phyloP scores from a whole-genome alignment of 2,888 invertebrate species.

The Syrphus vitripennis region DNA sequence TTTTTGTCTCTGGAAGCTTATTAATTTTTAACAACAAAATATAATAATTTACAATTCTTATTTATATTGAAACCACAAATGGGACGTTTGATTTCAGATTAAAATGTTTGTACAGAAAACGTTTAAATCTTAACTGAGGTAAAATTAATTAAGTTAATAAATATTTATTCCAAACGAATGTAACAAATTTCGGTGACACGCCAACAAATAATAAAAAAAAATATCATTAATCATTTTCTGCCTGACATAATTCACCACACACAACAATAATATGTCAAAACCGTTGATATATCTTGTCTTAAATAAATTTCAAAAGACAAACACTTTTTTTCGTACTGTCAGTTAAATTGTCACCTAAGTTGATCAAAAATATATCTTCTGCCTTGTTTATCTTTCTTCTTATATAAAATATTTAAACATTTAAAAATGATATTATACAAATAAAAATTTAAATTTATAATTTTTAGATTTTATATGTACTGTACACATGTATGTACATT shows the following conservation, averaged over 20 bases:
- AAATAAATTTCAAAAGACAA: neutral
- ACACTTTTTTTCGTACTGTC: constrained; percentile 18
- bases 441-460: neutral
- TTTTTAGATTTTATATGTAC: no score
- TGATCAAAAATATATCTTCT: no score
- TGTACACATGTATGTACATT: neutral
- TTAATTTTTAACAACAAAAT: no score
- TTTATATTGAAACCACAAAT: no score
- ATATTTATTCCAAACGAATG: neutral
- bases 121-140: neutral
- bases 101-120: neutral
- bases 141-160: neutral
- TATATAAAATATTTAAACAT: constrained; percentile 18
- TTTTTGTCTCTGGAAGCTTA: no score
- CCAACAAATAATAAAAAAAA: neutral
- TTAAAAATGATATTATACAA: neutral
- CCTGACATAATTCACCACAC: neutral
- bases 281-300: constrained; percentile 21
- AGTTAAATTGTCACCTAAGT: constrained; percentile 54
- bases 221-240: neutral
- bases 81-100: no score
- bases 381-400: constrained; percentile 8
- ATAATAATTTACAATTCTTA: no score
- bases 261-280: constrained; percentile 6
- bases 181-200: neutral